Percentiles rank a stretch among this genome's conserved stretches.
phyloP scores from a whole-genome alignment of 2,113 vertebrate species.

The Setophaga petechia region DNA sequence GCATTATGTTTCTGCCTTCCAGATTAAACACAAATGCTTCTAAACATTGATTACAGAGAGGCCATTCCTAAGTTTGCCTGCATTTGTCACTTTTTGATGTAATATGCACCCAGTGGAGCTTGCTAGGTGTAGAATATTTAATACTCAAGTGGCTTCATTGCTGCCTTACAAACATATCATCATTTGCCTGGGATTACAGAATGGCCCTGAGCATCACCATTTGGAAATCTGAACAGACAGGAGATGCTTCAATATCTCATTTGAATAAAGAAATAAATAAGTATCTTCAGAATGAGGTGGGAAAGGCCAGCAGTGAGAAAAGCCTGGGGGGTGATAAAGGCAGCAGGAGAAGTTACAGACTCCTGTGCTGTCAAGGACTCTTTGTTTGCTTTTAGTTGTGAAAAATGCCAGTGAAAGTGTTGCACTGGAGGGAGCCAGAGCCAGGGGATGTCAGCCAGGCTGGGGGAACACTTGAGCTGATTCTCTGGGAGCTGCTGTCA shows the following conservation, averaged over 20 bases:
- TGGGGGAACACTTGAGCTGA: not conserved
- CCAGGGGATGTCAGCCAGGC: not conserved
- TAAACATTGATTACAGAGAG: not conserved
- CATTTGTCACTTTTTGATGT: not conserved
- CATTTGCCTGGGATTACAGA: not conserved
- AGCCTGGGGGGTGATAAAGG: not conserved
- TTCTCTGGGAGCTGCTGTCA: not conserved
- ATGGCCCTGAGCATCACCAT: not conserved
- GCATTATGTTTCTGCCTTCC: not conserved
- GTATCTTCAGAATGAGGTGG: not conserved
- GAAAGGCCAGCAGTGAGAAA: not conserved
- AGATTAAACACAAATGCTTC: not conserved
- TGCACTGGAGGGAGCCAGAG: not conserved
- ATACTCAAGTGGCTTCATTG: not conserved
- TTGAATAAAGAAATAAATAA: not conserved
- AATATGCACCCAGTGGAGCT: not conserved
- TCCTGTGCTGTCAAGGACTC: not conserved
- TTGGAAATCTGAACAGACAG: not conserved
- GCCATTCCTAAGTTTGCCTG: not conserved
- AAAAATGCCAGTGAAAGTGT: not conserved
- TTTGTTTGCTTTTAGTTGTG: constrained; percentile 1
- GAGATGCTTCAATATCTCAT: not conserved
- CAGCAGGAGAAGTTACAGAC: not conserved
- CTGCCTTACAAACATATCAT: not conserved
- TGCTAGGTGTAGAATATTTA: not conserved